Conservation (phyloP, 2,888 invertebrate genomes). For the Eilema caniola region DNA sequence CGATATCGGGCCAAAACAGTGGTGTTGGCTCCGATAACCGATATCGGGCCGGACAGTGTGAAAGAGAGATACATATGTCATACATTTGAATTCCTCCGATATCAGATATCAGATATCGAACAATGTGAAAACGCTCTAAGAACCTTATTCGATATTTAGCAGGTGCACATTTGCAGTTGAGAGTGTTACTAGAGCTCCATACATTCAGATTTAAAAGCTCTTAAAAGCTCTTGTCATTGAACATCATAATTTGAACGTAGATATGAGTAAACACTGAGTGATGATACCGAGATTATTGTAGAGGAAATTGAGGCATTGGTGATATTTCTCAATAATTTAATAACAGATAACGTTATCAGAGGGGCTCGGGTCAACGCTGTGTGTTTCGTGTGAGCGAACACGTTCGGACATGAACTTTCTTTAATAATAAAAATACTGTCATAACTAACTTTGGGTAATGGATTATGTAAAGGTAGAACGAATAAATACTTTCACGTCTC, state of each 20-base stretch:
- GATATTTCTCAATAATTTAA: constrained; percentile 59
- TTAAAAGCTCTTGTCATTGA: not conserved
- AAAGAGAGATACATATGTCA: too few species aligned
- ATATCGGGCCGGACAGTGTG: too few species aligned
- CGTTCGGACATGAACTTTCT: not conserved
- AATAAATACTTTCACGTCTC: not conserved
- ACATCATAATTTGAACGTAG: not conserved
- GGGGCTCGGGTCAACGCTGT: constrained; percentile 52
- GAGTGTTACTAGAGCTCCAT: too few species aligned
- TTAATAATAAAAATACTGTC: not conserved
- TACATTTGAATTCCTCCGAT: too few species aligned
- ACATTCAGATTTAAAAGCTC: too few species aligned
- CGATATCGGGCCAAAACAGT: too few species aligned
- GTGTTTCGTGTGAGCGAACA: constrained; percentile 24
- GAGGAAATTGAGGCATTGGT: not conserved
- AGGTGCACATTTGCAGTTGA: too few species aligned
- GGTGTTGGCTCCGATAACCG: too few species aligned
- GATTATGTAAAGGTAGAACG: not conserved
- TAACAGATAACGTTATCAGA: constrained; percentile 61
- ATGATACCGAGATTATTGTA: not conserved
- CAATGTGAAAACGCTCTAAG: too few species aligned
- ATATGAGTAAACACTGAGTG: not conserved
- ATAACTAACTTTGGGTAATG: not conserved
- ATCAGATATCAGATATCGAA: too few species aligned
- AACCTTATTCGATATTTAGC: too few species aligned